These are phyloP conservation scores for Lamellibrachia columna DNA, from an alignment of 2,888 invertebrate species.

Conservation along the genomic window DNA sequence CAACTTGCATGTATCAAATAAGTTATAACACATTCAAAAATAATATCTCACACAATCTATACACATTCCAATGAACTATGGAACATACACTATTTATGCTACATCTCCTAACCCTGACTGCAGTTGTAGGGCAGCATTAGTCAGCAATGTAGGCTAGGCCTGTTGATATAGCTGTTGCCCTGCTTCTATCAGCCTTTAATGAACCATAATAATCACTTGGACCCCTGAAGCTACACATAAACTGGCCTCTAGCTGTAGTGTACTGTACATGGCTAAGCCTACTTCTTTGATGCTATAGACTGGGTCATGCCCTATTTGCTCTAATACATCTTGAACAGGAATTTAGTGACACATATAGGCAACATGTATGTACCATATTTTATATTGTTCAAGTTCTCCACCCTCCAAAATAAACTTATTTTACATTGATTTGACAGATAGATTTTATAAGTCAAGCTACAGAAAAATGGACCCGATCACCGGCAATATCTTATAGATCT, in stretches of 20 bases:
- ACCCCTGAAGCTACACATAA: neutral
- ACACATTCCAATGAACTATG: too few species aligned
- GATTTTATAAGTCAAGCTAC: neutral
- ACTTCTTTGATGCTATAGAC: neutral
- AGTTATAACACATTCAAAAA: too few species aligned
- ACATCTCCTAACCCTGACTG: neutral
- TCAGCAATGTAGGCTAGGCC: neutral
- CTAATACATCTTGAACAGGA: neutral
- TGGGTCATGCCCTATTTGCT: conserved; percentile 2
- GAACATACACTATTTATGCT: neutral
- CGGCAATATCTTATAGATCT: neutral
- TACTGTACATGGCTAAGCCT: neutral
- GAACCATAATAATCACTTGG: neutral
- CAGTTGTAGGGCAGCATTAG: neutral
- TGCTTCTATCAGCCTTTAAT: neutral
- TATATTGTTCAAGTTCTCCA: neutral
- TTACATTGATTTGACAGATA: neutral
- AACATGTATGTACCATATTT: neutral
- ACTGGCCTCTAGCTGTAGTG: neutral
- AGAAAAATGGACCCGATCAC: neutral
- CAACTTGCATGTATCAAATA: too few species aligned
- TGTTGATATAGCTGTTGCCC: neutral
- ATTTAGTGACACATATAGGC: neutral
- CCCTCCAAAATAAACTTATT: neutral
- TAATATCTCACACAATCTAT: too few species aligned